A percentile compares a stretch with the other conserved stretches of the same genome.
Conservation (phyloP, 2,113 vertebrate genomes). For the Speoplatyrhinus poulsoni region DNA sequence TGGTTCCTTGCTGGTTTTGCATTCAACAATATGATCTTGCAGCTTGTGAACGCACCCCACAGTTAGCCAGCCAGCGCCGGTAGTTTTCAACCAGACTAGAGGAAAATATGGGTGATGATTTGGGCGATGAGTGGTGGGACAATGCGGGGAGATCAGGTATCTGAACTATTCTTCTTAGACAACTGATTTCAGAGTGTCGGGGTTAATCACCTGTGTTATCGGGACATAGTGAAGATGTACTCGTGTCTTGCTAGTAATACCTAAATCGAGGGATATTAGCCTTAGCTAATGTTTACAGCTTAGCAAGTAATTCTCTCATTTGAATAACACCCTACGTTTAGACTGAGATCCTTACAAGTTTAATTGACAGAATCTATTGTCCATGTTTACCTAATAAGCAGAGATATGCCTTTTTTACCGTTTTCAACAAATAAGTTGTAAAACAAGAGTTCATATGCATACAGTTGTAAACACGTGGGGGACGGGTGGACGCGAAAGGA, state of each 20-base stretch:
- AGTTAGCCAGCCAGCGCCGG: conserved; percentile 27
- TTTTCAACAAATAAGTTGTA: background rate
- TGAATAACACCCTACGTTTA: too few species aligned
- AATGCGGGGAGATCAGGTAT: conserved; percentile 49
- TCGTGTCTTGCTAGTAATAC: background rate
- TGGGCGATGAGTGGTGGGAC: conserved; percentile 72
- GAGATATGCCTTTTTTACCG: background rate
- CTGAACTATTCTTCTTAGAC: background rate
- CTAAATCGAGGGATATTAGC: background rate
- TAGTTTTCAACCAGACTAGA: conserved; percentile 41
- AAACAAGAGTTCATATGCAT: background rate
- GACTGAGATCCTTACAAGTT: background rate
- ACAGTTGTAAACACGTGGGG: conserved; percentile 32
- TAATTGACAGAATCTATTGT: background rate
- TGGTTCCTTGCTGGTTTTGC: background rate
- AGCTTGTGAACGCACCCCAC: conserved; percentile 49
- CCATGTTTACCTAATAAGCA: background rate
- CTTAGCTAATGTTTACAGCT: background rate
- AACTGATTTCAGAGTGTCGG: too few species aligned
- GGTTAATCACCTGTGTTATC: too few species aligned
- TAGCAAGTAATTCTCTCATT: background rate
- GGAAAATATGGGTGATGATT: conserved; percentile 73
- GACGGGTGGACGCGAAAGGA: background rate
- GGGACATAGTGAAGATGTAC: too few species aligned
- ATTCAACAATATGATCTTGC: conserved; percentile 2